Evolutionary conservation across 2,797 vertebrate genomes (phyloP), one percentile per base, ranked within the genome.

Genomic region (Gephyroberyx darwinii): DNA sequence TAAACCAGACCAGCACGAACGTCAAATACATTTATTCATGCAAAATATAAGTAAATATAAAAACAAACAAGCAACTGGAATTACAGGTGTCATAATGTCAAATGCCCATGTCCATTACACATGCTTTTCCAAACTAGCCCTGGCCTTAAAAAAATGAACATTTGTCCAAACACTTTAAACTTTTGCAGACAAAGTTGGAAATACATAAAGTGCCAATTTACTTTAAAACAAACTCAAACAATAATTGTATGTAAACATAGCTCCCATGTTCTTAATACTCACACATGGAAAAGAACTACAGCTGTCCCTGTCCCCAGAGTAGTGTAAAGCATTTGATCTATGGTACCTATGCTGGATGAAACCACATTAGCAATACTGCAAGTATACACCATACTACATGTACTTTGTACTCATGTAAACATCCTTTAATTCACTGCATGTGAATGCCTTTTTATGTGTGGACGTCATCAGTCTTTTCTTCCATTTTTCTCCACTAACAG

Each of bases 21-120:
- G 87, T 86, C 72, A 90, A 87, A 86, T 87, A 69, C 50, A 81
- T 93, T 93, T 94, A 93, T 93, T 93, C 88, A 92, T 93, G 92
- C 92, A 85, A 92, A 90, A 91, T 78, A 87, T 87, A 91, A 77
- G 81, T 70, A 80, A 85, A 87, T 65, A 83, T 69, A 73, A 71
- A 86, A 43, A 43, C 41, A 43, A 86, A 75, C 10, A 72, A 84
- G 76, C 52, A 54, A 69, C 78, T 84, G 58, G 56, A 71, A 76
- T 51, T 65, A 83, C 61, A 84, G 69, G 64, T 39, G 35, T 26
- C 48, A 51, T 58, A 48, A 50, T 66, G 65, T 73, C 50, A 47
- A 72, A 84, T 74, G 75, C 81, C 69, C 71, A 81, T 8, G 14
- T 84, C 62, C 37, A 60, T 59, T 56, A 67, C 51, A 51, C 69